Conservation (phyloP, 2,888 invertebrate species). For the Notodonta ziczac region DNA sequence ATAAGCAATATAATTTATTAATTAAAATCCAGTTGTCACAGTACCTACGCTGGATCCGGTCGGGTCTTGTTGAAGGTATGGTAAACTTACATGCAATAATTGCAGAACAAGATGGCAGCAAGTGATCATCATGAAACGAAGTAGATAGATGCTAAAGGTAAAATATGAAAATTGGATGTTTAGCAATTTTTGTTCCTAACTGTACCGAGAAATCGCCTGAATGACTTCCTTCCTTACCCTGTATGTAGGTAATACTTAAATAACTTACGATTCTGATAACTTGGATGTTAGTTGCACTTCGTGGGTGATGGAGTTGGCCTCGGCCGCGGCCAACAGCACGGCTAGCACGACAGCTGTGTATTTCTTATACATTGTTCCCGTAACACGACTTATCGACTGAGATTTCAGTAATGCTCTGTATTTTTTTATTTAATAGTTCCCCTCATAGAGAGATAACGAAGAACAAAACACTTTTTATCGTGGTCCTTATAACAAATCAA, state of each 20-base stretch:
- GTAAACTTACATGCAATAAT: too few species aligned
- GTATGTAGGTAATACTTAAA: neutral
- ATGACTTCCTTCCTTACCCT: too few species aligned
- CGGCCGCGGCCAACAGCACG: constrained; percentile 56
- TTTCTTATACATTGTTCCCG: constrained; percentile 55
- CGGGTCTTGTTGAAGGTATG: too few species aligned
- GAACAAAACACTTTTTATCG: constrained; percentile 42
- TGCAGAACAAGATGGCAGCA: too few species aligned
- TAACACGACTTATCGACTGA: constrained; percentile 32
- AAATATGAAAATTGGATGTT: too few species aligned
- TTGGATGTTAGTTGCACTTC: constrained; percentile 35
- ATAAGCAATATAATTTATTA: too few species aligned
- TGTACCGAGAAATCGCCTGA: too few species aligned
- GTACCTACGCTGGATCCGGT: too few species aligned
- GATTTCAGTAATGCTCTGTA: constrained; percentile 23
- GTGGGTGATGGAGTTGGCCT: constrained; percentile 50
- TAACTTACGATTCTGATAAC: constrained; percentile 41
- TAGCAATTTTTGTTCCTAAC: too few species aligned
- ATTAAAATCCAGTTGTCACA: too few species aligned
- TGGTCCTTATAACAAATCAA: constrained; percentile 50
- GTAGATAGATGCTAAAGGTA: too few species aligned
- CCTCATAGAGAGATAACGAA: constrained; percentile 44
- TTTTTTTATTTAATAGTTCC: constrained; percentile 48
- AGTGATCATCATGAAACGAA: too few species aligned
- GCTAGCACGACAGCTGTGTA: constrained; percentile 55